Base-by-base conservation (phyloP, 2,888 invertebrate species). In the Ectobius pallidus region DNA sequence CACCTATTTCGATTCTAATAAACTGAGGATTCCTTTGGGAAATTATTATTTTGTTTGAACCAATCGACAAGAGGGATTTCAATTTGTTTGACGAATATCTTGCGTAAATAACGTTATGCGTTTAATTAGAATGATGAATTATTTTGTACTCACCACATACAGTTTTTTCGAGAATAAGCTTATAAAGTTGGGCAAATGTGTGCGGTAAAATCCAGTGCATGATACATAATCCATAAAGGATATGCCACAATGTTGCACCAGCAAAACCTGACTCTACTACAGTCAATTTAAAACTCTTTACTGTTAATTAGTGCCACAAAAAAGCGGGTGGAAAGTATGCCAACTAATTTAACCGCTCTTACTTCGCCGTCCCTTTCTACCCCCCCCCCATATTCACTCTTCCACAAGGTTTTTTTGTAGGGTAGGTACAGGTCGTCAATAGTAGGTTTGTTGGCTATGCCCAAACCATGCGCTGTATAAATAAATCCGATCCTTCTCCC, bases 281-380 rank as follows among this genome's bases (percentile, higher is more conserved):
- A 58, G 27, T 58, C 58, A 58, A 58, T 58, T 58, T 58, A 58
- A 58, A 58, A 58, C 58, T 30, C 58, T 58, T 58, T 58, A 58
- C 58, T 58, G 58, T 58, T 58, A 58, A 58, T 58, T 58, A 58
- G 58, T 25, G 58, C 30, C 30, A 32, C 58, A 58, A 58, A 58
- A 58, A 58, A 16, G 11, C n/a, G 58, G 30, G 18, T 58, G 32
- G 58, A 58, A 58, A 58, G 58, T 58, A 58, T 30, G 32, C 27
- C 58, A 58, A 58, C 58, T 58, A 58, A 30, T 58, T 30, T 58
- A n/a, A 27, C 58, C 58, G 27, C 58, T 58, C 25, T 4, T 27
- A 58, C 58, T 58, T n/a, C 30, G 27, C n/a, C 30, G n/a, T n/a
- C n/a, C n/a, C n/a, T n/a, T n/a, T n/a, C n/a, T n/a, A n/a, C n/a